Base-by-base conservation (phyloP, 2,888 invertebrate species). In the Agrochola circellaris region DNA sequence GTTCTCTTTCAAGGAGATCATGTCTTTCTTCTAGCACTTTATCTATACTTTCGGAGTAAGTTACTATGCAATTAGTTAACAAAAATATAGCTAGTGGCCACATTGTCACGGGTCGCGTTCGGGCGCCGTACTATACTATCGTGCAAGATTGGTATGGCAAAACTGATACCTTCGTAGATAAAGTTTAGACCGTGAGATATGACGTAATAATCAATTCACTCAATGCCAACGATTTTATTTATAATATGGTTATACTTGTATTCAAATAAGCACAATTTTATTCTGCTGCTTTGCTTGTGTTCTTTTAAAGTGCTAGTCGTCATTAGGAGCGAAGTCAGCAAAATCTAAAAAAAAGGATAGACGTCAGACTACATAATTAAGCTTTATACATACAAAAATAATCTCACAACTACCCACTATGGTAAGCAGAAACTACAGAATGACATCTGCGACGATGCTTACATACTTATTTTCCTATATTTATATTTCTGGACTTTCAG, bases 1-100 rank as follows among this genome's bases (percentile, higher is more conserved):
- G 89, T 90, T 97, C 97, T 71, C 91, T 93, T 38, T 95, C 85
- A 11, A 97, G 87, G n/a, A 98, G 92, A 7, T 93, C 77, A n/a
- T 93, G 90, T 75, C 97, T 95, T 81, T 94, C 87, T 67, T 90
- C 75, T 17, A 91, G 74, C 23, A 92, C 86, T 77, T 85, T 82
- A 80, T 93, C 84, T 9, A 62, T 9, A 70, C 15, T 77, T 61
- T 67, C 71, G 9, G 88, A 79, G 61, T 85, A 75, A 66, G 68
- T 87, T 62, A 87, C 64, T 42, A 86, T 17, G 7, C 84, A 38
- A 34, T 74, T 74, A 6, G 86, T 66, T 61, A 89, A 58, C 6
- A 90, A 74, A 73, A 85, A 74, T 79, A 90, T 65, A 54, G 88
- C 66, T 64, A 86, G 73, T 73, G 87, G 85, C 91, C 90, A 92